phyloP scores from a whole-genome alignment of 2,113 vertebrate species.

The Phaethornis superciliosus region DNA sequence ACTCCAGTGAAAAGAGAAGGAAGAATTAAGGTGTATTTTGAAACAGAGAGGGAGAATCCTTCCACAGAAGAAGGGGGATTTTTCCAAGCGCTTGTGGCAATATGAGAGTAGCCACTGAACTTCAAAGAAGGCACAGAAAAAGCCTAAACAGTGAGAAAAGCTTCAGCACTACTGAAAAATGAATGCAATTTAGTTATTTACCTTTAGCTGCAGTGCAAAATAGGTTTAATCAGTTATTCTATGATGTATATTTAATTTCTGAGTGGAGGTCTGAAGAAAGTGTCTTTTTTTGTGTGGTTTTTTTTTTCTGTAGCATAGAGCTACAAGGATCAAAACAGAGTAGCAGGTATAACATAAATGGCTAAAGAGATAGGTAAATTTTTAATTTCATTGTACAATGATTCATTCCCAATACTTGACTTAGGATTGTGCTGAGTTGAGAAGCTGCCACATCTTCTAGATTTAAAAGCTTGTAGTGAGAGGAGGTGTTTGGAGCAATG shows the following conservation, averaged over 20 bases:
- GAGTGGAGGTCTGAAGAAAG: neutral
- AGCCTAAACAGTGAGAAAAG: neutral
- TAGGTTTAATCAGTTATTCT: neutral
- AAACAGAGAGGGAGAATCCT: neutral
- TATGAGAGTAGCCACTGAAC: neutral
- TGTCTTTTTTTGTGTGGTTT: neutral
- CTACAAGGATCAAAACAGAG: neutral
- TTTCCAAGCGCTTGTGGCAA: neutral
- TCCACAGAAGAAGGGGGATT: neutral
- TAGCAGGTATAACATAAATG: neutral
- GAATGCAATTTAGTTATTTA: neutral
- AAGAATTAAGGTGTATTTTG: neutral
- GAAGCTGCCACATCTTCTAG: accelerated
- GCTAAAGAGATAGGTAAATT: neutral
- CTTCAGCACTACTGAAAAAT: neutral
- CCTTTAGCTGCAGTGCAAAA: neutral
- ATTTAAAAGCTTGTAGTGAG: neutral
- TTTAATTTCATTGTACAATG: neutral
- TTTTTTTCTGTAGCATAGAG: neutral
- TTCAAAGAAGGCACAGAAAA: neutral
- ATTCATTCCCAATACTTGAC: neutral
- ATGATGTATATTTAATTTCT: neutral
- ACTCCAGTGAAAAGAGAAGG: neutral
- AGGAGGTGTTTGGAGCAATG: neutral
- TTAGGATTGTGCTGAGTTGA: accelerated